Conservation (phyloP, 1,140 invertebrate species). For the Pomacea maculata region DNA sequence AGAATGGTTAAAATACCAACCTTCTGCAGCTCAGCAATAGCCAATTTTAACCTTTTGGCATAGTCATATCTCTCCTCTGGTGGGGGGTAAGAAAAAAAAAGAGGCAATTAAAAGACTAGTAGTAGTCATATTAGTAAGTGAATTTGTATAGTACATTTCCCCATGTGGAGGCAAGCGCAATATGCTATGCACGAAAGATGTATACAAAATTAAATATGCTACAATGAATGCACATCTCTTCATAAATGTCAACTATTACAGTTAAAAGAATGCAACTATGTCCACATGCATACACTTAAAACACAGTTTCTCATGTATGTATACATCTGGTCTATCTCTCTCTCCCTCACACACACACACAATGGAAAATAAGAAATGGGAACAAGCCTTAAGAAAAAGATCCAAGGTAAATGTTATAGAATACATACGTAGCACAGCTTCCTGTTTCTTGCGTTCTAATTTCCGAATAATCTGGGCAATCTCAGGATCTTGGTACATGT, state of each 20-base stretch:
- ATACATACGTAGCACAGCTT: constrained; percentile 75
- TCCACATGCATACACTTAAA: too few relatives aligned
- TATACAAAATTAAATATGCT: too few relatives aligned
- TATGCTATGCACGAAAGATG: too few relatives aligned
- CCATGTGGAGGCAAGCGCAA: too few relatives aligned
- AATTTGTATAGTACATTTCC: too few relatives aligned
- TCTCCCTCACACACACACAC: neutral
- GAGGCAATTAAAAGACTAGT: neutral
- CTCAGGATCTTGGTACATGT: constrained; percentile 96
- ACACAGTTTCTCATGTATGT: too few relatives aligned
- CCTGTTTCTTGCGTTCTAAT: constrained; percentile 86
- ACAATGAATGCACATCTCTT: too few relatives aligned
- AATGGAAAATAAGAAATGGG: neutral
- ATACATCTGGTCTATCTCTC: too few relatives aligned
- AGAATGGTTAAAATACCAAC: constrained; percentile 54
- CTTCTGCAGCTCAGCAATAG: constrained; percentile 81
- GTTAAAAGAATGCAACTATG: too few relatives aligned
- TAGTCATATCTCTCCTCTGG: constrained; percentile 90
- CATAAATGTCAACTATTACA: too few relatives aligned
- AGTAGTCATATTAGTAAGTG: too few relatives aligned
- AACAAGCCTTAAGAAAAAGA: neutral
- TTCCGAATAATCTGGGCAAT: constrained; percentile 87
- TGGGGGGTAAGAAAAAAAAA: constrained; percentile 33
- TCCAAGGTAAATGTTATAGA: constrained; percentile 9
- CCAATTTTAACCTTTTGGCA: constrained; percentile 86